These are phyloP conservation scores for Limenitis camilla DNA, from an alignment of 2,888 invertebrate genomes.

Conservation along the genomic window DNA sequence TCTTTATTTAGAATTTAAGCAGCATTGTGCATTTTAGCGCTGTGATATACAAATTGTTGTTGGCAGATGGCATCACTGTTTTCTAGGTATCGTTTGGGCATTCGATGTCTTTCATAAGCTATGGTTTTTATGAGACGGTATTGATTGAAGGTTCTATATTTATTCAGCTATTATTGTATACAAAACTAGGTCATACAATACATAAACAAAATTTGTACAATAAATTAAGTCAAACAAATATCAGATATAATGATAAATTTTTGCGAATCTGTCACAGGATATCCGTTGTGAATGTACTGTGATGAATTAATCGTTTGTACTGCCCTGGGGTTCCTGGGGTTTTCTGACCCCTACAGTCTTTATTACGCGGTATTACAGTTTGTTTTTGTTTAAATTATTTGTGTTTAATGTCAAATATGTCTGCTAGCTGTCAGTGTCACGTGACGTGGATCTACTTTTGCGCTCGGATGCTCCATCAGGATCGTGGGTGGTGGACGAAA, in stretches of 20 bases:
- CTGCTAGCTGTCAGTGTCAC: conserved; percentile 54
- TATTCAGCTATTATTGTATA: not conserved
- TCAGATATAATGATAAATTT: conserved; percentile 15
- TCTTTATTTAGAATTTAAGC: too few relatives aligned
- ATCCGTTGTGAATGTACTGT: conserved; percentile 9
- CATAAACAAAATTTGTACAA: not conserved
- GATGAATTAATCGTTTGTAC: conserved; percentile 22
- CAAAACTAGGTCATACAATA: not conserved
- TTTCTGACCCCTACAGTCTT: conserved; percentile 5
- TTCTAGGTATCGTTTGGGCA: too few relatives aligned
- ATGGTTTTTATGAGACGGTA: too few relatives aligned
- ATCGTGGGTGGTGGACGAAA: conserved; percentile 32
- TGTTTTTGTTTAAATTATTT: conserved; percentile 17
- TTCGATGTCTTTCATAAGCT: too few relatives aligned
- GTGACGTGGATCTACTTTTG: conserved; percentile 56
- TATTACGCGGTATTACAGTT: conserved; percentile 18
- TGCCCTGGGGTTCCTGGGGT: conserved; percentile 15
- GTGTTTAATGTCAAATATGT: conserved; percentile 22
- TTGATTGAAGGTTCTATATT: too few relatives aligned
- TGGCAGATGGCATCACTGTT: too few relatives aligned
- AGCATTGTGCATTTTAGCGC: too few relatives aligned
- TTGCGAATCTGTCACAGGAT: conserved; percentile 19
- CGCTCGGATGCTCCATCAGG: conserved; percentile 59
- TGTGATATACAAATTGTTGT: too few relatives aligned
- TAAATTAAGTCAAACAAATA: conserved; percentile 9